Evolutionary conservation across 2,113 vertebrate genomes (phyloP), one percentile per base, ranked within the genome.

Genomic region (Muntiacus muntjak): DNA sequence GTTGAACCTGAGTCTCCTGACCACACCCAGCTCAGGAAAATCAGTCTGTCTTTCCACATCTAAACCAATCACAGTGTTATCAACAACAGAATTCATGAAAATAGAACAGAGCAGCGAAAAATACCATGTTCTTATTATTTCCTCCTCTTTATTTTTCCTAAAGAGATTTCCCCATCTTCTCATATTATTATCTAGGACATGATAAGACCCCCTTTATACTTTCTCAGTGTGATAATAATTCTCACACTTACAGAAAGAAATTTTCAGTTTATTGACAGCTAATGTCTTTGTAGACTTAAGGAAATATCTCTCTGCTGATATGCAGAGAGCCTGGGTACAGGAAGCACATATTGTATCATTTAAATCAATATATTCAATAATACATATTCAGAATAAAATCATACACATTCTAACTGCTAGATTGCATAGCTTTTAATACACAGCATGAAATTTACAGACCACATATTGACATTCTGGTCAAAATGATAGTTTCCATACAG

Each of bases 291-390:
- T 84, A 94, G 87, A 85, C 89, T 92, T 78, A 93, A 96, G 21
- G 60, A 91, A 92, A 60, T 10, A 11, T 0, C 14, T 33, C 55
- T 16, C 50, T 91, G 95, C 83, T 10, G 0, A 58, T 36, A 28
- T 12, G 0, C 67, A 60, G 88, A 84, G 23, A 16, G 0, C 21
- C 47, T 95, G 60, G 6, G 52, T 52, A 97, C 82, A 26, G 7
- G 91, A 96, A 88, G 45, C 43, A 97, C 89, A 96, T 55, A 0
- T 4, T 74, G 9, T n/a, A 47, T 92, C 28, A 89, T 93, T 96
- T 52, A 97, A 97, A 95, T 95, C 96, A 95, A 16, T 97, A 97
- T 89, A 79, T 98, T 95, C 55, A 52, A 55, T 89, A 52, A 54
- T 67, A 82, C 33, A 62, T 85, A 91, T 96, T 93, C 91, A 92